phyloP scores from a whole-genome alignment of 2,888 invertebrate species.

The Melanchra persicariae region DNA sequence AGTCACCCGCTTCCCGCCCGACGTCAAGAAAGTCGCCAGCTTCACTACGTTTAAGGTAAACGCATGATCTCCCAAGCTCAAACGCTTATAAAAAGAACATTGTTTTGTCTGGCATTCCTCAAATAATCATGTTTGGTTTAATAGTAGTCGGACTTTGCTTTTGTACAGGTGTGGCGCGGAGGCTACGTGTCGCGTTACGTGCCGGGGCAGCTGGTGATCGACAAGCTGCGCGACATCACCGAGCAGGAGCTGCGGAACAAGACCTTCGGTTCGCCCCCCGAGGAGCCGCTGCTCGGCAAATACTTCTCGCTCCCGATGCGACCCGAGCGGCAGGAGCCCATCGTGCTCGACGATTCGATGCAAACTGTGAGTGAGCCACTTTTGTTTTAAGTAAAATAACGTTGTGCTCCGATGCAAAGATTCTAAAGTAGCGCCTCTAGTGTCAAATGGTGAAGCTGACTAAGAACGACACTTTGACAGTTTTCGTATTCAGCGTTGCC shows the following conservation, averaged over 20 bases:
- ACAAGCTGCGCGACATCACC: conserved; percentile 83
- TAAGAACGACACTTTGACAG: too few species aligned
- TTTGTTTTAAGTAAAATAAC: neutral
- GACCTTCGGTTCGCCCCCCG: conserved; percentile 90
- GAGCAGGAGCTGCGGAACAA: conserved; percentile 81
- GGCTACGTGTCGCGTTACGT: conserved; percentile 88
- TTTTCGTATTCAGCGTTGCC: too few species aligned
- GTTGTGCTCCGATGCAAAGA: too few species aligned
- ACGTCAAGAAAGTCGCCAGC: conserved; percentile 94
- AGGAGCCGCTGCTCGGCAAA: conserved; percentile 91
- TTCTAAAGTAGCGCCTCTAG: too few species aligned
- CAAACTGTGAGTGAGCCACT: conserved; percentile 73
- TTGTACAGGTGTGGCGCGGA: conserved; percentile 84
- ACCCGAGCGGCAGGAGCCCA: conserved; percentile 86
- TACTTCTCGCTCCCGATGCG: conserved; percentile 90
- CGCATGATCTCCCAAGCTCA: neutral
- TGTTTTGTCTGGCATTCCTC: neutral
- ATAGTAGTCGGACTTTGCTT: too few species aligned
- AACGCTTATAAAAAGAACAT: neutral
- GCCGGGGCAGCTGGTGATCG: conserved; percentile 87
- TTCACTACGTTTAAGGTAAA: conserved; percentile 94
- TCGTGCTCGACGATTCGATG: conserved; percentile 92
- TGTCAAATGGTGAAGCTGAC: too few species aligned
- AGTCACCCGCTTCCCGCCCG: conserved; percentile 92
- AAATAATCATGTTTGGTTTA: neutral